These are phyloP conservation scores for Cetoscarus ocellatus DNA, from an alignment of 2,797 vertebrate species.

Conservation along the genomic window DNA sequence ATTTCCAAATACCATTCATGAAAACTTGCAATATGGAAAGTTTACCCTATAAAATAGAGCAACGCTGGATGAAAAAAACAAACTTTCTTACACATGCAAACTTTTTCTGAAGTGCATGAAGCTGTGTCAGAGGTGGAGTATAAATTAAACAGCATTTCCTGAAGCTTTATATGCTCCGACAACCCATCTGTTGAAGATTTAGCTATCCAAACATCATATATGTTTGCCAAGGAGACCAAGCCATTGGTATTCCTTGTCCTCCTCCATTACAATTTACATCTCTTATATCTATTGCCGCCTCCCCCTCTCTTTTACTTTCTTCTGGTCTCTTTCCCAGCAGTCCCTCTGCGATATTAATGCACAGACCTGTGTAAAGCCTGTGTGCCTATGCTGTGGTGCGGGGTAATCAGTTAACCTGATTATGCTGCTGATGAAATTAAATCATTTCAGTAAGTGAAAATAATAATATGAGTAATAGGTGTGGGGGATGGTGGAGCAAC, in stretches of 20 bases:
- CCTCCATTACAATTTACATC: conserved; percentile 23
- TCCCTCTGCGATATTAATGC: conserved; percentile 68
- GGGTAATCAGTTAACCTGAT: conserved; percentile 86
- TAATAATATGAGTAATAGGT: conserved; percentile 83
- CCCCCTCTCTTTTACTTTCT: neutral
- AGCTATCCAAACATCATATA: conserved; percentile 38
- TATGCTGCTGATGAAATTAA: conserved; percentile 83
- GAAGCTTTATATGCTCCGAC: conserved; percentile 47
- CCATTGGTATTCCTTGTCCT: conserved; percentile 13
- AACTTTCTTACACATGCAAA: neutral
- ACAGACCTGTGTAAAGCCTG: conserved; percentile 68
- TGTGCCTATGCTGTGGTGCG: conserved; percentile 63
- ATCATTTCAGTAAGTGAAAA: conserved; percentile 85
- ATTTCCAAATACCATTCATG: neutral
- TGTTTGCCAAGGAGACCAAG: conserved; percentile 1
- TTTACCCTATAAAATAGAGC: neutral
- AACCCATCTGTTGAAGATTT: conserved; percentile 62
- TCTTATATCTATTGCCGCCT: neutral
- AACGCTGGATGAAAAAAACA: neutral
- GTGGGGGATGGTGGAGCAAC: conserved; percentile 51
- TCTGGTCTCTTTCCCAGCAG: conserved; percentile 14
- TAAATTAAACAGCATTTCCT: conserved; percentile 53
- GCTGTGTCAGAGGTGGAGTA: conserved; percentile 34
- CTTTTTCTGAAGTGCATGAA: conserved; percentile 24
- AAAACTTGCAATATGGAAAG: neutral